Conservation (phyloP, 2,113 vertebrate genomes). For the Excalfactoria chinensis region DNA sequence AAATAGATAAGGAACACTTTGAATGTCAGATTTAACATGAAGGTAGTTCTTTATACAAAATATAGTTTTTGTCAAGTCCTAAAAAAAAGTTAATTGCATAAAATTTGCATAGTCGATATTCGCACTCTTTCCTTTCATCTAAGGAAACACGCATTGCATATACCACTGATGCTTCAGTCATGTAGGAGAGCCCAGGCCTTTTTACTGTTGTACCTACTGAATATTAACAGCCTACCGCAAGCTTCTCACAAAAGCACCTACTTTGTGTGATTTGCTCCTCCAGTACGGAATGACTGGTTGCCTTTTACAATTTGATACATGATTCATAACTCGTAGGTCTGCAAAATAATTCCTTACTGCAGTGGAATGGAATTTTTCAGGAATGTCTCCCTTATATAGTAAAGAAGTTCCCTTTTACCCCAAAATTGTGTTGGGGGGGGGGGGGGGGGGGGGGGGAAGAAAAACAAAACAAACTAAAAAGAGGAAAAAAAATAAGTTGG, state of each 20-base stretch:
- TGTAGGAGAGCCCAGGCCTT: neutral
- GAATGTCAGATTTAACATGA: neutral
- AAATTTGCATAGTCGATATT: constrained; percentile 62
- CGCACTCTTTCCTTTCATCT: neutral
- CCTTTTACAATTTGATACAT: neutral
- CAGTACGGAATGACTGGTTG: neutral
- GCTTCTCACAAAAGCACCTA: constrained; percentile 13
- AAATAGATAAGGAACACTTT: constrained; percentile 41
- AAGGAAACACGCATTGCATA: constrained; percentile 33
- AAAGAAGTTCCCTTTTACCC: neutral
- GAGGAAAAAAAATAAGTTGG: neutral
- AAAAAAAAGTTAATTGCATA: constrained; percentile 20
- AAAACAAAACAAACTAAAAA: neutral
- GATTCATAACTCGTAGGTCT: neutral
- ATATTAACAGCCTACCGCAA: neutral
- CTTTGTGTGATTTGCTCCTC: neutral
- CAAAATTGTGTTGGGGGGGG: neutral
- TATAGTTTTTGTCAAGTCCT: neutral
- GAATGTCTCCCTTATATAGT: constrained; percentile 8
- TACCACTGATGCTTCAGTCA: neutral
- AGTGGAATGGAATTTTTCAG: neutral
- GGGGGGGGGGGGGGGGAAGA: too few species aligned
- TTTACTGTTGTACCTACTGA: neutral
- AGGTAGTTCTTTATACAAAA: constrained; percentile 11
- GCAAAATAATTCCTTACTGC: constrained; percentile 9